Base-by-base conservation (phyloP, 2,888 invertebrate species). In the Loripinus fragilis region DNA sequence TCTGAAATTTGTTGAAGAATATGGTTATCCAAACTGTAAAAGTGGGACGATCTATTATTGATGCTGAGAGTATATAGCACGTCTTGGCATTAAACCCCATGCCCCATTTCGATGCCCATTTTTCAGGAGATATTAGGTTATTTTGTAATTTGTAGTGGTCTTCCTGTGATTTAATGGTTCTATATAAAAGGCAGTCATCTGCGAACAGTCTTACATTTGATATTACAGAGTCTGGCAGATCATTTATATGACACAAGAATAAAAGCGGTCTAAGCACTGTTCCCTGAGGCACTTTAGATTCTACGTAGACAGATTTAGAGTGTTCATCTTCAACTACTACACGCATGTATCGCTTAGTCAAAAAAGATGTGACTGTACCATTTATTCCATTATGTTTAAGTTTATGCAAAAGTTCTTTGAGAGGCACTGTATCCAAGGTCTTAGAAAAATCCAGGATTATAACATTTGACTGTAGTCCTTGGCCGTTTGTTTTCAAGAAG, bases 241-340 rank as follows among this genome's bases (percentile, higher is more conserved):
- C 67, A 45, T 78, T 74, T 10, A 71, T 78, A 35, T 74, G 65
- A 38, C 70, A 55, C 17, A 72, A 28, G 55, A 72, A 50, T 1
- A 75, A 50, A 5, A 64, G 33, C 38, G 77, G 77, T 48, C 73
- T 69, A 1, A 69, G 30, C 2, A 68, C 30, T 55, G 69, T 74
- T 8, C 79, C 73, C 25, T 79, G 76, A 2, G 70, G 73, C 10
- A 76, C 74, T 15, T 71, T 74, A n/a, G 74, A 80, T 2, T 76
- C 68, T 20, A 52, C 71, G 10, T 41, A 42, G 8, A 0, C 41
- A 35, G 12, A 69, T 66, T 41, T 67, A 12, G 38, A 38, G 12
- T 38, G 33, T 41, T 80, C 75, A 12, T 68, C 68, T 17, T 75
- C 75, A n/a, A 69, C 35, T n/a, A 74, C 70, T 12, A 20, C 38